Evolutionary conservation across 2,797 vertebrate genomes (phyloP).

Genomic region (Xiphophorus birchmanni): DNA sequence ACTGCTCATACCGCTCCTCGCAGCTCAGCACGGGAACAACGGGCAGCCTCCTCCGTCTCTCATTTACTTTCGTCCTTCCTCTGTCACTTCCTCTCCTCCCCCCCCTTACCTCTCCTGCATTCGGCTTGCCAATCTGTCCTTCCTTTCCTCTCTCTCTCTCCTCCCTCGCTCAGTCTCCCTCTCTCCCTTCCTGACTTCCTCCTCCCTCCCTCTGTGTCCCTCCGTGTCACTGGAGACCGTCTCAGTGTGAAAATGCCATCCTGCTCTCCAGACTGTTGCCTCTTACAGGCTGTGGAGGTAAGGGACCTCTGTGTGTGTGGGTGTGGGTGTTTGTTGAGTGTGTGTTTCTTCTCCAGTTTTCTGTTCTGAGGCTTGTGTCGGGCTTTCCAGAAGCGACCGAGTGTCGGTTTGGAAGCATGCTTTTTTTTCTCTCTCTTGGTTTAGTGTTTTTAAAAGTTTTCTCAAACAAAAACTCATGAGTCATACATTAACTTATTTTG

Average conservation of each 20-base stretch:
- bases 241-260: constrained; percentile 91
- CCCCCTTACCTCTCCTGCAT: constrained; percentile 56
- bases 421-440: constrained; percentile 1
- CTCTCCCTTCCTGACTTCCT: constrained; percentile 37
- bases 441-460: constrained; percentile 60
- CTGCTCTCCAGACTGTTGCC: constrained; percentile 92
- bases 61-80: constrained; percentile 58
- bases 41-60: constrained; percentile 58
- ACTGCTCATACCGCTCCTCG: constrained; percentile 64
- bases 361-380: constrained; percentile 20
- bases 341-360: constrained; percentile 41
- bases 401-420: constrained; percentile 34
- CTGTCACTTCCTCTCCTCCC: constrained; percentile 52
- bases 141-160: constrained; percentile 27
- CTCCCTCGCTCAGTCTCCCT: constrained; percentile 7
- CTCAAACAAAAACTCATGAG: constrained; percentile 56
- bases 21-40: constrained; percentile 66
- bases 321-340: constrained; percentile 1
- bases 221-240: constrained; percentile 81
- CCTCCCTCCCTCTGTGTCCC: constrained; percentile 60
- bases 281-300: constrained; percentile 91
- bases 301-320: constrained; percentile 59
- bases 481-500: constrained; percentile 52
- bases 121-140: constrained; percentile 60
- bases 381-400: constrained; percentile 4